Base-by-base conservation (phyloP, 2,888 invertebrate genomes). In the Helobdella robusta region DNA sequence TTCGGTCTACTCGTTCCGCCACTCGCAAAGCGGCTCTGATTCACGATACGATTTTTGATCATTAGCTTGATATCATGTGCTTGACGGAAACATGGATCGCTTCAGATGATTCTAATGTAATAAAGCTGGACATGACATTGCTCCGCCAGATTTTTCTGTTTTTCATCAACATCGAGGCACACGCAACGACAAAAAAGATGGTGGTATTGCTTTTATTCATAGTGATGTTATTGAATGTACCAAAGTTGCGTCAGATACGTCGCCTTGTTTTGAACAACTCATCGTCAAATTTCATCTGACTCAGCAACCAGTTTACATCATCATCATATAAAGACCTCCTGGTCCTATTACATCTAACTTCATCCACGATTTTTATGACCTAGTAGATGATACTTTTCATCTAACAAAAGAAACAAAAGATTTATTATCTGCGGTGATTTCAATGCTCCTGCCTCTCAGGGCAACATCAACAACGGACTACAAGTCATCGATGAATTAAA, bases 11-110 rank as follows among this genome's bases (percentile, higher is more conserved):
- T n/a, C n/a, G n/a, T n/a, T n/a, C n/a, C n/a, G n/a, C n/a, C n/a
- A n/a, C 44, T 40, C 44, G 44, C n/a, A 40, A 40, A 40, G 44
- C 44, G n/a, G 44, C 44, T 40, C n/a, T 40, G n/a, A 40, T 40
- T 40, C 44, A 40, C n/a, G 44, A 40, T 40, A 40, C 44, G n/a
- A 40, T 40, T 40, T 40, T 40, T 40, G 44, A 40, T 15, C n/a
- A 40, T 40, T 15, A 40, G 11, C 44, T 40, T 40, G 44, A 40
- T 40, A 11, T 40, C 11, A 11, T 40, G 11, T 40, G 44, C n/a
- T n/a, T 40, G n/a, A 40, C 44, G 11, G 44, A 40, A n/a, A 40
- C 44, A 11, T 40, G 44, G 44, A 40, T 40, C 11, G n/a, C n/a
- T 11, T 40, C 44, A 11, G n/a, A 40, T 40, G 11, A 11, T 40